Conservation (phyloP, 53 echinoderm and acorn worm species). For the Echinarachnius parma region DNA sequence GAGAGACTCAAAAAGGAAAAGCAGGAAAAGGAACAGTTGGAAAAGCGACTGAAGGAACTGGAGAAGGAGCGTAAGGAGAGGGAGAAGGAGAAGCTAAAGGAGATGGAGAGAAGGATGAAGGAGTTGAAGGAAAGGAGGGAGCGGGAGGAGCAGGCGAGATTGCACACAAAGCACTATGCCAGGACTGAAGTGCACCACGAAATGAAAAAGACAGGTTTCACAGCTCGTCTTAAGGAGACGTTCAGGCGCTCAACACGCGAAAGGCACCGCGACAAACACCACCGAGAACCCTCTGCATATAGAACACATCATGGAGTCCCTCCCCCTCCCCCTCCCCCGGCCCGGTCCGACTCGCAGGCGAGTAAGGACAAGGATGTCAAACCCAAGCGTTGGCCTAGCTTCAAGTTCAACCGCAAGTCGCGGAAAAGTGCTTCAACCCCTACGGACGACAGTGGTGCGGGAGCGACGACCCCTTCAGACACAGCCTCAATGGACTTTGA, state of each 20-base stretch:
- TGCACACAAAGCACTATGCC: slow-evolving; percentile 15
- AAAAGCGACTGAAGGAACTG: slow-evolving; percentile 17
- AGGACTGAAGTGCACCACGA: slow-evolving; percentile 67
- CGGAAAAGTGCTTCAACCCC: slow-evolving; percentile 81
- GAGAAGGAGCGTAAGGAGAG: slow-evolving; percentile 31
- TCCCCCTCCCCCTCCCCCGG: slow-evolving; percentile 24
- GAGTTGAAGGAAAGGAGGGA: slow-evolving; percentile 15
- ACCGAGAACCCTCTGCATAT: too few species aligned
- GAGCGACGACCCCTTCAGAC: slow-evolving; percentile 78
- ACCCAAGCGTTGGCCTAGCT: slow-evolving; percentile 73
- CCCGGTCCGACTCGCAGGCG: slow-evolving; percentile 42
- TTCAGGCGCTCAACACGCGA: slow-evolving; percentile 55
- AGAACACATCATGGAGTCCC: too few species aligned
- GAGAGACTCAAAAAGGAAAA: slow-evolving; percentile 23
- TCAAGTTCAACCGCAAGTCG: slow-evolving; percentile 68
- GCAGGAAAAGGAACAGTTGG: slow-evolving; percentile 5
- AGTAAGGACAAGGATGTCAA: slow-evolving; percentile 50
- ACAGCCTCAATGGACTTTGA: slow-evolving; percentile 77
- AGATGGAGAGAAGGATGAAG: slow-evolving; percentile 15
- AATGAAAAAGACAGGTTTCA: slow-evolving; percentile 90
- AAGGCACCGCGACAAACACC: slow-evolving; percentile 26
- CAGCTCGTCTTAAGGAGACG: slow-evolving; percentile 68
- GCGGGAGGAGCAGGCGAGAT: background rate
- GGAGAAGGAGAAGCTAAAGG: slow-evolving; percentile 37
- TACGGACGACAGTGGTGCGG: slow-evolving; percentile 81